Evolutionary conservation across 2,797 vertebrate species (phyloP).

Genomic region (Denticeps clupeoides): DNA sequence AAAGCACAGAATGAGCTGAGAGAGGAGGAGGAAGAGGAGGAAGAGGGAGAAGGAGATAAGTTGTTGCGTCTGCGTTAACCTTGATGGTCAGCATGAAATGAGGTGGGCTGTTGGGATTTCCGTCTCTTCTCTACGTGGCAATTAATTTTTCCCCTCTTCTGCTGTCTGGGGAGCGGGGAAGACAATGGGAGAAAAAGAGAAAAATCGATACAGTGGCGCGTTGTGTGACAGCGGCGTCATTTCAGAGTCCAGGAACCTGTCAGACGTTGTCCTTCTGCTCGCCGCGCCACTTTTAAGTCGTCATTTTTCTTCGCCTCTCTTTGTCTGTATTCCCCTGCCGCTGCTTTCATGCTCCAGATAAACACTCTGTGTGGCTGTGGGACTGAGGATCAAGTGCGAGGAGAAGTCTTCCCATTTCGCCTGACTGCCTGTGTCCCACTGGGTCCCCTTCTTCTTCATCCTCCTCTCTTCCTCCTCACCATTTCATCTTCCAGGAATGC

Average conservation of each 20-base stretch:
- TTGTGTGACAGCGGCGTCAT: conserved; percentile 74
- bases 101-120: conserved; percentile 28
- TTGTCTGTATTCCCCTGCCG: conserved; percentile 75
- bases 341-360: conserved; percentile 65
- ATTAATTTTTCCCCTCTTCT: conserved; percentile 41
- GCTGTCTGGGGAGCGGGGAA: conserved; percentile 24
- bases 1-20: conserved; percentile 50
- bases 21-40: conserved; percentile 46
- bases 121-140: too few relatives aligned
- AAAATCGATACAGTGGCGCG: conserved; percentile 85
- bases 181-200: conserved; percentile 13
- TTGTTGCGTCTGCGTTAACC: conserved; percentile 87
- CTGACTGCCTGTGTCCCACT: conserved; percentile 45
- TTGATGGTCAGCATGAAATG: conserved; percentile 75
- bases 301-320: conserved; percentile 79
- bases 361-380: conserved; percentile 49
- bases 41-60: conserved; percentile 85
- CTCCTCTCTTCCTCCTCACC: conserved; percentile 12
- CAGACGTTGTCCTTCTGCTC: conserved; percentile 89
- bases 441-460: conserved; percentile 32
- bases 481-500: conserved; percentile 44
- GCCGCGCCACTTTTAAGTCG: conserved; percentile 85
- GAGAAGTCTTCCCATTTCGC: conserved; percentile 52
- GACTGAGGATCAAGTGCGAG: conserved; percentile 73
- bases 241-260: conserved; percentile 94